These are phyloP conservation scores for Dinomys branickii DNA, from an alignment of 2,113 vertebrate species.

Conservation along the genomic window DNA sequence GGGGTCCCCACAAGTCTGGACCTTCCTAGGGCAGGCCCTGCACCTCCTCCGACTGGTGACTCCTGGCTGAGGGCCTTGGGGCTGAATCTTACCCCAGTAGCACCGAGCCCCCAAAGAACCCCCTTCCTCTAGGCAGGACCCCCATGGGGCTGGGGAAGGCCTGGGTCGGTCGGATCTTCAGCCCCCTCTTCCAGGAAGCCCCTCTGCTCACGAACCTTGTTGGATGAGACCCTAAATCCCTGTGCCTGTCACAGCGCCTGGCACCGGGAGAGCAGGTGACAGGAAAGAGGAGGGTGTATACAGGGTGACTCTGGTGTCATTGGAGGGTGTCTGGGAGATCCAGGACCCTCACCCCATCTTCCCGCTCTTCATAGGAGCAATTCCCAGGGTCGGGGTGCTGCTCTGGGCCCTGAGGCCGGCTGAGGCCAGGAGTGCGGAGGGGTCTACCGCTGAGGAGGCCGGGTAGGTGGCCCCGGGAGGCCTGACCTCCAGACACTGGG, in stretches of 20 bases:
- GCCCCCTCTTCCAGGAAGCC: background rate
- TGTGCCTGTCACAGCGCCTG: background rate
- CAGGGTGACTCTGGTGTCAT: background rate
- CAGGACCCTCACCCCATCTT: background rate
- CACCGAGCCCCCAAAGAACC: background rate
- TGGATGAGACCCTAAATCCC: background rate
- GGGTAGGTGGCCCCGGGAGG: background rate
- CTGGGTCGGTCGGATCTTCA: background rate
- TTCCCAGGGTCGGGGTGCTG: background rate
- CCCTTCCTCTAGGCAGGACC: background rate
- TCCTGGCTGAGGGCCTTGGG: background rate
- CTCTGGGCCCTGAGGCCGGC: background rate
- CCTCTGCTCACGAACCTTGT: accelerated
- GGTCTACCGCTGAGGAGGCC: background rate
- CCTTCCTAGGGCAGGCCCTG: background rate
- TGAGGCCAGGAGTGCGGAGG: background rate
- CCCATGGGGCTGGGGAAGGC: background rate
- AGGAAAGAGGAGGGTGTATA: background rate
- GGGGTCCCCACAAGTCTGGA: accelerated
- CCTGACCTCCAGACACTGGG: background rate
- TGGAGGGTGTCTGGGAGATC: background rate
- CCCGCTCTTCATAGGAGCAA: background rate
- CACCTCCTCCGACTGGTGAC: background rate
- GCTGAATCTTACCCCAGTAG: background rate
- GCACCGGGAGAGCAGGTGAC: background rate